phyloP scores from a whole-genome alignment of 2,888 invertebrate genomes.

The Smittia aterrima region DNA sequence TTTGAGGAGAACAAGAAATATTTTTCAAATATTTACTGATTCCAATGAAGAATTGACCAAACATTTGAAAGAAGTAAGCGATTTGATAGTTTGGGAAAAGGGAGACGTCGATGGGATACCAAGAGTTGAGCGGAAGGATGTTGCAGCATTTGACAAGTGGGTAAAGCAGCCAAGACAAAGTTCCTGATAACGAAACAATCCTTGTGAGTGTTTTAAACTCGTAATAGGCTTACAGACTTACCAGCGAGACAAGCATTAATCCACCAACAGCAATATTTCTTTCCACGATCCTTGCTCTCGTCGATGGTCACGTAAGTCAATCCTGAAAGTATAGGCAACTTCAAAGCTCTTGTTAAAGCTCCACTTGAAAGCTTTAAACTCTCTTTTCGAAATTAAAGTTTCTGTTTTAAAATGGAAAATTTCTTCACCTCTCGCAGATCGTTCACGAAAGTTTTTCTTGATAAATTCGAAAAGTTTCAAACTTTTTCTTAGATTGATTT shows the following conservation, averaged over 20 bases:
- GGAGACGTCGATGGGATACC: conserved; percentile 50
- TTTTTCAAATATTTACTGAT: neutral
- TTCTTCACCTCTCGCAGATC: conserved; percentile 22
- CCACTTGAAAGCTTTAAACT: neutral
- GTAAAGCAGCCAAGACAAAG: conserved; percentile 45
- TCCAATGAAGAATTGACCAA: neutral
- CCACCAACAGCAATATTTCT: neutral
- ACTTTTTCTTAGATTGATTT: neutral
- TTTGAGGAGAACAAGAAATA: neutral
- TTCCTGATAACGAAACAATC: neutral
- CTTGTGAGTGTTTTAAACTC: neutral
- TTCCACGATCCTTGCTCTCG: neutral
- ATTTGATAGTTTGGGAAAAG: conserved; percentile 42
- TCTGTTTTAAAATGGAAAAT: neutral
- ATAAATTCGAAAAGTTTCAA: neutral
- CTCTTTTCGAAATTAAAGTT: neutral
- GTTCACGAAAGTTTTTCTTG: conserved; percentile 5
- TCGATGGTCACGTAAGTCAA: neutral
- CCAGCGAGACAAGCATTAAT: neutral
- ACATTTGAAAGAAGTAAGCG: conserved; percentile 12
- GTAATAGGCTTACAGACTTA: neutral
- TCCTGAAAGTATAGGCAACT: conserved; percentile 19
- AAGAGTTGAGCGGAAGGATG: conserved; percentile 48
- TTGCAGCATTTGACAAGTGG: conserved; percentile 46
- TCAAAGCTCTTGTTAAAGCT: neutral